These are phyloP conservation scores for Bambusicola thoracicus DNA, from an alignment of 2,113 vertebrate species.

Conservation along the genomic window DNA sequence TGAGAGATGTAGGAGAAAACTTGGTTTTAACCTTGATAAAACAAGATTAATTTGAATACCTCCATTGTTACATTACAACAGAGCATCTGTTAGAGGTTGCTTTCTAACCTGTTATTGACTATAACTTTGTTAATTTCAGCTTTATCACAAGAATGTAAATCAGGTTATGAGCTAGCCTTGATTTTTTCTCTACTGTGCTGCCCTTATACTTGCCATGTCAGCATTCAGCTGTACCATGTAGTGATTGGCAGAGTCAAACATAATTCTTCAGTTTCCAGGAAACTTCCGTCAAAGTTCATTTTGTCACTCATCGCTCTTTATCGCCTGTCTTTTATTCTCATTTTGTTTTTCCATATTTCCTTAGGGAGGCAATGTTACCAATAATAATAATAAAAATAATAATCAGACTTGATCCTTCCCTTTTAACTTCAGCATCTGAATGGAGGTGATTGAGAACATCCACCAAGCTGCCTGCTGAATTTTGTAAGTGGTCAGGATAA, in stretches of 20 bases:
- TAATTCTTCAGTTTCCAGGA: not conserved
- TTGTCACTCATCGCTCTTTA: not conserved
- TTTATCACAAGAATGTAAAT: not conserved
- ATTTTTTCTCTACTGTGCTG: not conserved
- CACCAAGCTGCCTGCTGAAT: not conserved
- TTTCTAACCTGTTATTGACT: not conserved
- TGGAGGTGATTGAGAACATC: not conserved
- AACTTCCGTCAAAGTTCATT: not conserved
- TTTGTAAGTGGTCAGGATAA: not conserved
- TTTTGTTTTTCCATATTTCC: not conserved
- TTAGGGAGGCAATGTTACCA: not conserved
- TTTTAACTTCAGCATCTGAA: not conserved
- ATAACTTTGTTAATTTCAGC: not conserved
- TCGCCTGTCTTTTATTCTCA: not conserved
- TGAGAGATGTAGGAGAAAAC: not conserved
- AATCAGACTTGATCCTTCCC: not conserved
- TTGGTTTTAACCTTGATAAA: not conserved
- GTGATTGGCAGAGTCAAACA: not conserved
- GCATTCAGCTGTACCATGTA: not conserved
- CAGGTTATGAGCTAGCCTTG: not conserved
- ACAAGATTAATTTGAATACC: not conserved
- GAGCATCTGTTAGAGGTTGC: not conserved
- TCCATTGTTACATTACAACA: not conserved
- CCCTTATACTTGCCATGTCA: not conserved
- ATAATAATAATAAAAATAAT: not conserved